phyloP scores from a whole-genome alignment of 1,140 invertebrate genomes.

The Drosophila navojoa region DNA sequence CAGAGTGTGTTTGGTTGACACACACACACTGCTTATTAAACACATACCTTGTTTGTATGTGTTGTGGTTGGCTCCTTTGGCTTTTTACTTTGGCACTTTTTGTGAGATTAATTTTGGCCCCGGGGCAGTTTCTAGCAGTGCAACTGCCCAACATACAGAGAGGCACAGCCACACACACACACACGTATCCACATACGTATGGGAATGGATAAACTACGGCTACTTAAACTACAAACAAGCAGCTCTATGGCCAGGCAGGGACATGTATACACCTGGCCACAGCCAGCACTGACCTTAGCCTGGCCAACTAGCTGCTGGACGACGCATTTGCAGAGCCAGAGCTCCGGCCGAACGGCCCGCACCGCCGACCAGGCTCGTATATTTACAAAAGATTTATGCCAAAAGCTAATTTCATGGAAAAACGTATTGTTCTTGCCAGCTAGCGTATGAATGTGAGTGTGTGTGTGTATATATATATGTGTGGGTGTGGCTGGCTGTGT shows the following conservation, averaged over 20 bases:
- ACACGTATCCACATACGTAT: constrained; percentile 8
- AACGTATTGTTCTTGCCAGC: constrained; percentile 66
- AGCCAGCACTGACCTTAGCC: constrained; percentile 24
- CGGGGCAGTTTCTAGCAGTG: constrained; percentile 8
- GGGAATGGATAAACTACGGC: constrained; percentile 69
- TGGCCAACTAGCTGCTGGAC: constrained; percentile 14
- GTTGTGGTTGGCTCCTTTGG: constrained; percentile 47
- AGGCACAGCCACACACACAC: constrained; percentile 7
- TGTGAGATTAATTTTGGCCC: constrained; percentile 72
- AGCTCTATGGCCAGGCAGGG: constrained; percentile 24
- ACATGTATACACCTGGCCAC: constrained; percentile 42
- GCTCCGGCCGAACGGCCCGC: neutral
- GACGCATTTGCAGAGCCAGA: constrained; percentile 18
- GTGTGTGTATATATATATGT: constrained; percentile 1
- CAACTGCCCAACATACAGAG: constrained; percentile 15
- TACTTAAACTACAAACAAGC: constrained; percentile 61
- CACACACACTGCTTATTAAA: constrained; percentile 43
- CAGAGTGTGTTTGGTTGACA: constrained; percentile 13
- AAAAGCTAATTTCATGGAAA: constrained; percentile 82
- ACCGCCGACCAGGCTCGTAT: constrained; percentile 34
- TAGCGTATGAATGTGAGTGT: neutral
- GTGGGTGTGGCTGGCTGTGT: constrained; percentile 3
- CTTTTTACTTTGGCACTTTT: constrained; percentile 75
- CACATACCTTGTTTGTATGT: constrained; percentile 25
- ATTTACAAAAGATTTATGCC: constrained; percentile 80